These are phyloP conservation scores for Sminthurides bifidus DNA, from an alignment of 1,140 invertebrate species.

Conservation along the genomic window DNA sequence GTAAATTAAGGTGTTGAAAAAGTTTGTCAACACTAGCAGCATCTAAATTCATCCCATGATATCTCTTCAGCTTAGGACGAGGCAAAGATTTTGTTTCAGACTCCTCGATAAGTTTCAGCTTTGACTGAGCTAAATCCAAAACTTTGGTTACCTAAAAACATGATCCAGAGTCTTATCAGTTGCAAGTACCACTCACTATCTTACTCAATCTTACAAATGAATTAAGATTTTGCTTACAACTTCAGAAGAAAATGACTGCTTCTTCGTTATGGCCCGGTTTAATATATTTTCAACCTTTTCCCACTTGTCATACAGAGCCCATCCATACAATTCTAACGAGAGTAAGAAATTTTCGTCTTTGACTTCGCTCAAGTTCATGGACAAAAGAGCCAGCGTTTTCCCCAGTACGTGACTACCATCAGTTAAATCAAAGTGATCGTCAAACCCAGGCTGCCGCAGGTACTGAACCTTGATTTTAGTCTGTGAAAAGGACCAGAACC, in stretches of 20 bases:
- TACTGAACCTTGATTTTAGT: conserved; percentile 64
- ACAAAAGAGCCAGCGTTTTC: conserved; percentile 59
- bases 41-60: conserved; percentile 30
- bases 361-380: conserved; percentile 35
- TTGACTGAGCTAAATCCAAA: conserved; percentile 32
- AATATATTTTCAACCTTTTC: conserved; percentile 42
- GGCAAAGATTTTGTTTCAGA: conserved; percentile 14
- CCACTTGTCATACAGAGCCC: conserved; percentile 54
- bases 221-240: conserved; percentile 33
- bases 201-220: conserved; percentile 36
- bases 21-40: conserved; percentile 30
- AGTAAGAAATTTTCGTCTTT: conserved; percentile 43
- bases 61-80: conserved; percentile 14
- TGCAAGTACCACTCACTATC: conserved; percentile 33
- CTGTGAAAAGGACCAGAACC: conserved; percentile 31
- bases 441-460: conserved; percentile 65
- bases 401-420: conserved; percentile 56
- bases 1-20: conserved; percentile 8
- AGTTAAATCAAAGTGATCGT: conserved; percentile 74
- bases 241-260: conserved; percentile 36
- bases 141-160: conserved; percentile 13
- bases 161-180: neutral
- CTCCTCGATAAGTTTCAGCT: conserved; percentile 12
- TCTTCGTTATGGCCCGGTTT: conserved; percentile 35
- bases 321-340: conserved; percentile 56